A percentile compares a stretch with the other conserved stretches of the same genome.
These are phyloP conservation scores for Calyptommatus sinebrachiatus DNA, from an alignment of 2,113 vertebrate species.

Conservation along the genomic window DNA sequence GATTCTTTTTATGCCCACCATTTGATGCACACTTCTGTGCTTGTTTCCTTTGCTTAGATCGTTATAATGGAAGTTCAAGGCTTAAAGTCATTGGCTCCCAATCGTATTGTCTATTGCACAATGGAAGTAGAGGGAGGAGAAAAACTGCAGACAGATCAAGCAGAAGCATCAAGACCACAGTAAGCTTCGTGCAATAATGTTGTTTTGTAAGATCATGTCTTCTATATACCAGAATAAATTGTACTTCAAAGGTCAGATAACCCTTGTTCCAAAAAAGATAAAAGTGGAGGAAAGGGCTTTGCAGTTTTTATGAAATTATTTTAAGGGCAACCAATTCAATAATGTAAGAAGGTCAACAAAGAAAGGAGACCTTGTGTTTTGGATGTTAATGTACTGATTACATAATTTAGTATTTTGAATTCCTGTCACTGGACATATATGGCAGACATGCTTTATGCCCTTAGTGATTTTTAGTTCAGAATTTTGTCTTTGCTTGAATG, in stretches of 20 bases:
- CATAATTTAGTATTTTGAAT: background rate
- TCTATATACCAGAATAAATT: background rate
- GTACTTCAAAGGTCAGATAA: background rate
- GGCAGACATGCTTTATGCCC: background rate
- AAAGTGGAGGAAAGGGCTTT: background rate
- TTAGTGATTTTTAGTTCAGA: background rate
- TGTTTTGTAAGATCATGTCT: background rate
- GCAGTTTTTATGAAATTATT: background rate
- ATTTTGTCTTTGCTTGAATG: background rate
- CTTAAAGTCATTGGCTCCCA: constrained; percentile 90
- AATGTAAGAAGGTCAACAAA: background rate
- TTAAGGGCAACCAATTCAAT: background rate
- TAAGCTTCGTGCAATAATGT: constrained; percentile 69
- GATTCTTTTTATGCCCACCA: background rate
- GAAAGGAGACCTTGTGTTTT: background rate
- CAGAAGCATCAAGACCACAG: constrained; percentile 96
- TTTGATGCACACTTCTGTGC: background rate
- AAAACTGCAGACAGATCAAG: constrained; percentile 97
- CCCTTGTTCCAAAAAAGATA: background rate
- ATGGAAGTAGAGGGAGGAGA: constrained; percentile 98
- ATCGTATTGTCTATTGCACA: constrained; percentile 95
- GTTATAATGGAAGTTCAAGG: constrained; percentile 96
- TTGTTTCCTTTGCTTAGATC: constrained; percentile 73
- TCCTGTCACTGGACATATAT: no score
- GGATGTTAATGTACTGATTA: background rate